Base-by-base conservation (phyloP, 2,797 vertebrate genomes). In the Gymnopithys bicolor region DNA sequence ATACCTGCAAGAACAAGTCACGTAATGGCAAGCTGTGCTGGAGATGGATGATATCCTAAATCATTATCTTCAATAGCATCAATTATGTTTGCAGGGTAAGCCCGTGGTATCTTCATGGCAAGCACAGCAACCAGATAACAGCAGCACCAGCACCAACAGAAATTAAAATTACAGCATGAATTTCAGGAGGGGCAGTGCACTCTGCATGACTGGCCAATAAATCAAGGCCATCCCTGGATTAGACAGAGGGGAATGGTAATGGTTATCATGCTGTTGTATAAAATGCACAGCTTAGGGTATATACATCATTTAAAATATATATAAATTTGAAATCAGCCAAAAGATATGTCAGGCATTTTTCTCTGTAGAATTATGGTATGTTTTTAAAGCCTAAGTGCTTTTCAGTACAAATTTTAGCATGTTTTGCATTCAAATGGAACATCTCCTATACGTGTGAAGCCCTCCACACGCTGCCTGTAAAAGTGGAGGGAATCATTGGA, bases 41-140 rank as follows among this genome's bases (percentile, higher is more conserved):
- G 83, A 93, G 95, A 97, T 95, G 86, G 95, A 96, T 95, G 91
- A 84, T 94, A 94, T 81, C 88, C 86, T 95, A 96, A 97, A 95
- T 96, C 84, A 81, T 94, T 96, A 96, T 83, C 88, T 91, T 94
- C 80, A 14, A 87, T 87, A 93, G 37, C 89, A 96, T 93, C 94
- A 84, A 87, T 96, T 96, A 93, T 95, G 76, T 84, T 92, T 92
- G 87, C 84, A 87, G 77, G 83, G 46, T 89, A 95, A 93, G 84
- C 79, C 66, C 60, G 62, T 70, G 73, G 84, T 95, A 70, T 87
- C 84, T 93, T 94, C 79, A 89, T 85, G 95, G 71, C 79, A 93
- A 84, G 51, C 2, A 2, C 58, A 86, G 68, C 55, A 76, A 84
- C 77, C 82, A 87, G 91, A 66, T 69, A 76, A 11, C 49, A 88